These are phyloP conservation scores for Varecia variegata DNA, from an alignment of 2,797 vertebrate species.

Conservation along the genomic window DNA sequence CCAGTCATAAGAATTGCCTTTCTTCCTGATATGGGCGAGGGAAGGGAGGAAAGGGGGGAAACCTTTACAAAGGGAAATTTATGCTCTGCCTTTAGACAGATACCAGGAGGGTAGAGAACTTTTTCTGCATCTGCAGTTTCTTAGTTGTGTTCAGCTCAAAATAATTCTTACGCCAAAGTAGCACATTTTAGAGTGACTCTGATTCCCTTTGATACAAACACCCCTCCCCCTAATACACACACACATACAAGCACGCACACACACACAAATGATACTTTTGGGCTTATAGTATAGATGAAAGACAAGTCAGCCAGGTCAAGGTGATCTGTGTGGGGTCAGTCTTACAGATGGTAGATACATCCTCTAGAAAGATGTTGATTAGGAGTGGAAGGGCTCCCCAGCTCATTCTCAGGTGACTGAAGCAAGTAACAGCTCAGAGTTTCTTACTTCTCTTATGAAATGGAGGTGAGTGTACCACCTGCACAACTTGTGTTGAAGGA, in stretches of 20 bases:
- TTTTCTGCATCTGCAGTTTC: slow-evolving; percentile 11
- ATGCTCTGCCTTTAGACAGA: neutral
- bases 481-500: neutral
- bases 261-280: neutral
- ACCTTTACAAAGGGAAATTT: neutral
- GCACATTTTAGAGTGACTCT: neutral
- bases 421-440: neutral
- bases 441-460: neutral
- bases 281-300: neutral
- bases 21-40: neutral
- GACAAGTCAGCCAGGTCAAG: neutral
- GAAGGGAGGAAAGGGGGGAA: too few relatives aligned
- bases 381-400: neutral
- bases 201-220: neutral
- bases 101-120: neutral
- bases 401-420: neutral
- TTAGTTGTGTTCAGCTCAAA: slow-evolving; percentile 28
- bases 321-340: neutral
- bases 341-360: neutral
- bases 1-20: too few relatives aligned
- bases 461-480: neutral
- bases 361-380: neutral
- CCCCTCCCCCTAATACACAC: neutral
- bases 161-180: neutral
- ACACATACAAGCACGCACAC: neutral